Evolutionary conservation across 53 echinoderm and acorn worm species (phyloP).

Genomic region (Holothuria leucospilota): DNA sequence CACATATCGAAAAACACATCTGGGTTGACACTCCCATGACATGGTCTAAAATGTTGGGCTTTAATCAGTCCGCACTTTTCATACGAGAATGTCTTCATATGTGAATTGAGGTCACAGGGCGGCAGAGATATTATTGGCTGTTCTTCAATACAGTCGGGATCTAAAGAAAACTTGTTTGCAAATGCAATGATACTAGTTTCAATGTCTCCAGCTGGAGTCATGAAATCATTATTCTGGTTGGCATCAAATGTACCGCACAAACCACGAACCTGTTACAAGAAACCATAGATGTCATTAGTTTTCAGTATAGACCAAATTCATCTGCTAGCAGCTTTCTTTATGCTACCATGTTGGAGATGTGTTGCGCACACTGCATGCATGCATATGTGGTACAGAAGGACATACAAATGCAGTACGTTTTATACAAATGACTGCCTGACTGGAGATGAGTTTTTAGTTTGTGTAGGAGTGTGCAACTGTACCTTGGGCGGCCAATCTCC

Average conservation of each 20-base stretch:
- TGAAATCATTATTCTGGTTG: conserved; percentile 93
- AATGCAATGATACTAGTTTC: conserved; percentile 78
- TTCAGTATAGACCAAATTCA: background rate
- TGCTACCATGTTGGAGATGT: no score
- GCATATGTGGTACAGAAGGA: no score
- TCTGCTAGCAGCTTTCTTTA: no score
- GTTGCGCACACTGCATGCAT: no score
- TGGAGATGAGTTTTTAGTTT: no score
- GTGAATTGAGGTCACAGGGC: conserved; percentile 81
- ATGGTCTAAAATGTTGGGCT: conserved; percentile 69
- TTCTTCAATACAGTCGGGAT: conserved; percentile 72
- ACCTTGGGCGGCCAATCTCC: no score
- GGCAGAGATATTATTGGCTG: conserved; percentile 55
- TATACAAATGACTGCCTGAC: no score
- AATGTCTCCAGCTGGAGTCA: conserved; percentile 87
- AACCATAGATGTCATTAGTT: no score
- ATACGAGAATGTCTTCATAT: conserved; percentile 74
- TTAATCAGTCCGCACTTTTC: conserved; percentile 84
- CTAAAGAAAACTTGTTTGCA: conserved; percentile 75
- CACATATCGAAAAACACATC: conserved; percentile 86
- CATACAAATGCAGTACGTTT: no score
- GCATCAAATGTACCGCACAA: conserved; percentile 89
- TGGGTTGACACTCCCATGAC: conserved; percentile 81
- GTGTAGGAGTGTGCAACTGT: no score
- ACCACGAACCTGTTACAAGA: conserved; percentile 73